phyloP scores from a whole-genome alignment of 2,797 vertebrate genomes.

The Bothrops alternatus region DNA sequence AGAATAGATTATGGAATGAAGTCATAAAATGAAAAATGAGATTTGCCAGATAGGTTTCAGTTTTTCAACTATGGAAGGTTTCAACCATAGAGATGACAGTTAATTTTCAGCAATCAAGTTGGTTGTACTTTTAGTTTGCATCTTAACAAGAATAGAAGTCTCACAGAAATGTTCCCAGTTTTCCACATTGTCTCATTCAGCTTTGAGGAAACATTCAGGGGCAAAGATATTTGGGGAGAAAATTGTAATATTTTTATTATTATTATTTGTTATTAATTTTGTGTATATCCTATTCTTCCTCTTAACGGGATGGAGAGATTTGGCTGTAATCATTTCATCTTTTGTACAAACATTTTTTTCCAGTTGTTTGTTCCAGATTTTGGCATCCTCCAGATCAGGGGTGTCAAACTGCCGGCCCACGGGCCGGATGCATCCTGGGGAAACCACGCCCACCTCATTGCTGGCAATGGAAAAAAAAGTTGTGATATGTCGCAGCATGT shows the following conservation, averaged over 20 bases:
- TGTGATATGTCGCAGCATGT: rapidly evolving
- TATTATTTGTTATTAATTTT: background rate
- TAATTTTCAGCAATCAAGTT: background rate
- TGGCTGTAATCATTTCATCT: background rate
- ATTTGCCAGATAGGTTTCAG: background rate
- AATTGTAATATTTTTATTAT: background rate
- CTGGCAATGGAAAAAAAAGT: too few relatives aligned
- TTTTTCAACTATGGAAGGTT: background rate
- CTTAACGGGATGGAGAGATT: background rate
- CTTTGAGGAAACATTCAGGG: background rate
- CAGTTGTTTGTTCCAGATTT: background rate
- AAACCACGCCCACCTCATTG: too few relatives aligned
- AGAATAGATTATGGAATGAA: background rate
- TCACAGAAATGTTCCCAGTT: background rate
- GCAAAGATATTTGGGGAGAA: background rate
- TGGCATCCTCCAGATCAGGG: background rate
- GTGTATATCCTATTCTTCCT: background rate
- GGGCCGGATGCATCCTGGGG: too few relatives aligned
- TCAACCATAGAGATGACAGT: background rate
- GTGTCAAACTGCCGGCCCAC: too few relatives aligned
- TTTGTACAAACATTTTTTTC: background rate
- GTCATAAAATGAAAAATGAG: background rate
- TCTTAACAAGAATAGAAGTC: background rate
- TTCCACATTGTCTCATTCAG: background rate
- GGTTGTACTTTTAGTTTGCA: background rate